Evolutionary conservation across 1,140 invertebrate genomes (phyloP).

Genomic region (Rhizoglyphus robini): DNA sequence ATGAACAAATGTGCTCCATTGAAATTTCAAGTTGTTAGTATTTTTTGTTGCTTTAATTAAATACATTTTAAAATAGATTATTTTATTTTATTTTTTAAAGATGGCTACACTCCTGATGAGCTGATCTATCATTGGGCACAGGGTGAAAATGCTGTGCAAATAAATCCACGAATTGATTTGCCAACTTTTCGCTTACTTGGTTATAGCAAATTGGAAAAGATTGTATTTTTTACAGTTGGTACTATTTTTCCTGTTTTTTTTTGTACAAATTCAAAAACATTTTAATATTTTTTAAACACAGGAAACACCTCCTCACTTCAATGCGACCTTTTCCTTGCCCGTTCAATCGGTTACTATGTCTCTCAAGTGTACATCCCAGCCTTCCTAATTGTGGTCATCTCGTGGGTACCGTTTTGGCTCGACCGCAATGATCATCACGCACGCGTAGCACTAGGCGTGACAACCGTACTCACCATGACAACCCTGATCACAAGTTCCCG

Average conservation of each 20-base stretch:
- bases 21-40: background rate
- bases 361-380: conserved; percentile 29
- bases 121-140: background rate
- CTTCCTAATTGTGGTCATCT: conserved; percentile 30
- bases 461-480: conserved; percentile 33
- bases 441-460: conserved; percentile 32
- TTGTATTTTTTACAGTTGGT: conserved; percentile 14
- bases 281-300: no score
- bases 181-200: background rate
- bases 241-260: no score
- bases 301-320: conserved; percentile 27
- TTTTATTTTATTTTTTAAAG: background rate
- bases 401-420: conserved; percentile 32
- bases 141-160: background rate
- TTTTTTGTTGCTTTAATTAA: no score
- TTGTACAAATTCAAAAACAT: no score
- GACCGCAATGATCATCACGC: conserved; percentile 31
- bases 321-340: conserved; percentile 28
- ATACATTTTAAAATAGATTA: no score
- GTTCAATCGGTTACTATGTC: conserved; percentile 29
- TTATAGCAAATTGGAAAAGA: background rate
- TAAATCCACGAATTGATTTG: background rate
- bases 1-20: background rate
- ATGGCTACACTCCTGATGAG: background rate
- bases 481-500: conserved; percentile 34